Conservation (phyloP, 2,113 vertebrate genomes). For the Orientallactaga bullata region DNA sequence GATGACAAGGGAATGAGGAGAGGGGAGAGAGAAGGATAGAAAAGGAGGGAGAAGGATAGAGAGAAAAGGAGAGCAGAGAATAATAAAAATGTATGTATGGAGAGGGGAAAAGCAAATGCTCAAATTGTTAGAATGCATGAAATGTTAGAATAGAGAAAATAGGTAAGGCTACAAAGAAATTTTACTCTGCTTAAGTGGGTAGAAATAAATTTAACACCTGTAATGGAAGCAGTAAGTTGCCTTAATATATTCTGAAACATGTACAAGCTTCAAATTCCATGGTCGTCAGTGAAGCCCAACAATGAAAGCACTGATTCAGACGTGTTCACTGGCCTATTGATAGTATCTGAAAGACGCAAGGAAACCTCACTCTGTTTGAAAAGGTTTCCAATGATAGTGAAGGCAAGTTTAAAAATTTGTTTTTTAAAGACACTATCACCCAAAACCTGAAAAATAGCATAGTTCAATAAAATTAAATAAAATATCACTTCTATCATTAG, state of each 20-base stretch:
- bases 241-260: neutral
- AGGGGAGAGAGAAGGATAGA: neutral
- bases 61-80: neutral
- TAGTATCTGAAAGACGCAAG: neutral
- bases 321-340: neutral
- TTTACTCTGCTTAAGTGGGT: neutral
- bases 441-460: neutral
- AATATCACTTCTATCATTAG: neutral
- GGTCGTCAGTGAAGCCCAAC: neutral
- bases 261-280: neutral
- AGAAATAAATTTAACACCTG: slow-evolving; percentile 31
- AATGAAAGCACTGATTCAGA: neutral
- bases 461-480: neutral
- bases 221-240: neutral
- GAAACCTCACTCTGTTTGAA: neutral
- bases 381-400: neutral
- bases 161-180: neutral
- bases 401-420: neutral
- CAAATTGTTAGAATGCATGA: too few species aligned
- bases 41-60: too few species aligned
- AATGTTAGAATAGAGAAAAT: neutral
- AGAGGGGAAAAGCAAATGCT: neutral
- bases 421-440: neutral
- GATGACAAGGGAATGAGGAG: accelerated
- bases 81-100: neutral